Conservation (phyloP, 2,888 invertebrate genomes). For the Pandemis heparana region DNA sequence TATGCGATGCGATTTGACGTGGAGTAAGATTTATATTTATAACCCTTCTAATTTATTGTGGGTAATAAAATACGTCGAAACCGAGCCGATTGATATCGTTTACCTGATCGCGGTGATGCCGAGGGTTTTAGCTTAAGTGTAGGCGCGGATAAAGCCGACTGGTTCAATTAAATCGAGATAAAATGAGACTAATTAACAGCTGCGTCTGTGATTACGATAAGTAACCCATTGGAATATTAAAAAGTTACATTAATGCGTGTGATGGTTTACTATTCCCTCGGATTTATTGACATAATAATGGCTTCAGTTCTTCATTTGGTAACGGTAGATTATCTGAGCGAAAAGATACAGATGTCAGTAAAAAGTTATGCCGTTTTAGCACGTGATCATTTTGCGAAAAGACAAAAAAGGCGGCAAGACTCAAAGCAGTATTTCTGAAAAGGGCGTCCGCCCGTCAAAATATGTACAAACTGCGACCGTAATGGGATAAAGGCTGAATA, state of each 20-base stretch:
- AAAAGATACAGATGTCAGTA: constrained; percentile 2
- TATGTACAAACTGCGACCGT: constrained; percentile 79
- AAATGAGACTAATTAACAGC: constrained; percentile 22
- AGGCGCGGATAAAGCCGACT: constrained; percentile 33
- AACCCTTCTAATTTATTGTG: constrained; percentile 76
- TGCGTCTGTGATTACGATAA: constrained; percentile 10
- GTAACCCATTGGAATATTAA: constrained; percentile 2
- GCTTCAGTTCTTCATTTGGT: neutral
- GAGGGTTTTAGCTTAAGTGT: constrained; percentile 39
- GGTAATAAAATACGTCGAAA: constrained; percentile 75
- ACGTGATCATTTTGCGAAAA: constrained; percentile 74
- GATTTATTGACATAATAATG: constrained; percentile 4
- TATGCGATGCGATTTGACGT: constrained; percentile 79
- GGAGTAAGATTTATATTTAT: constrained; percentile 80
- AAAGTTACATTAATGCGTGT: constrained; percentile 1
- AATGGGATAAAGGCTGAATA: constrained; percentile 70
- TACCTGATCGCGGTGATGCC: constrained; percentile 55
- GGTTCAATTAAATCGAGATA: constrained; percentile 29
- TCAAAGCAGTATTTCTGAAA: constrained; percentile 67
- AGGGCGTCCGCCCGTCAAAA: constrained; percentile 76
- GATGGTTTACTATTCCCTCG: neutral
- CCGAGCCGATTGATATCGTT: constrained; percentile 63
- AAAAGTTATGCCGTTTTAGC: constrained; percentile 57
- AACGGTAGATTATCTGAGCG: constrained; percentile 8
- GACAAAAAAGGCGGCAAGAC: constrained; percentile 60